phyloP scores from a whole-genome alignment of 2,113 vertebrate species.

The Procavia capensis region DNA sequence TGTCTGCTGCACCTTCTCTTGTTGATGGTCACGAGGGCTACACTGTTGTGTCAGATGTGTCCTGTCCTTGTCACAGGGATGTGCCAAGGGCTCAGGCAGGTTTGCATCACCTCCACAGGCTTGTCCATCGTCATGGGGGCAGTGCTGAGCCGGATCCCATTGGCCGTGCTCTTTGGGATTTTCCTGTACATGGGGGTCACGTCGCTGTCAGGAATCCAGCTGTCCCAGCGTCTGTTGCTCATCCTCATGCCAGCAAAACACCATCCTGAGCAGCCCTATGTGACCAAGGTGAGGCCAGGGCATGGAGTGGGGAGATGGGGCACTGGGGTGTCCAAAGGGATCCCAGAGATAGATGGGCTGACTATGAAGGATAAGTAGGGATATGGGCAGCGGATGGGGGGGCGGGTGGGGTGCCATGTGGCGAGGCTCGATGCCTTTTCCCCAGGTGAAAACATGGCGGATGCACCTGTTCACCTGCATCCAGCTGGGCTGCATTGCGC shows the following conservation, averaged over 20 bases:
- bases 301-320: not conserved
- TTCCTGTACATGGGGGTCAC: conserved; percentile 99
- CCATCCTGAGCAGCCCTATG: conserved; percentile 97
- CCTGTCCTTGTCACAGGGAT: not conserved
- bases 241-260: conserved; percentile 98
- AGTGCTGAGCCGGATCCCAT: conserved; percentile 94
- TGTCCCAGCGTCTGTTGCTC: conserved; percentile 96
- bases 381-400: not conserved
- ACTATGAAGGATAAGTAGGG: not conserved
- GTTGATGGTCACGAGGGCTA: not conserved
- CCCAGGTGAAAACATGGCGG: conserved; percentile 97
- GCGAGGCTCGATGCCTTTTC: not conserved
- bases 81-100: not conserved
- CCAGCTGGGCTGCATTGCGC: conserved; percentile 95
- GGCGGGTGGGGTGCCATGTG: not conserved
- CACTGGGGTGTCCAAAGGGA: not conserved
- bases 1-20: not conserved
- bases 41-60: not conserved
- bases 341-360: not conserved
- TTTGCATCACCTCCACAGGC: conserved; percentile 85
- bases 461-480: conserved; percentile 99
- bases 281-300: conserved; percentile 92
- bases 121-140: conserved; percentile 98
- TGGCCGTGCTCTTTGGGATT: conserved; percentile 98
- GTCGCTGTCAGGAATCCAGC: conserved; percentile 96